These are phyloP conservation scores for Clamator glandarius DNA, from an alignment of 2,797 vertebrate genomes.

Conservation along the genomic window DNA sequence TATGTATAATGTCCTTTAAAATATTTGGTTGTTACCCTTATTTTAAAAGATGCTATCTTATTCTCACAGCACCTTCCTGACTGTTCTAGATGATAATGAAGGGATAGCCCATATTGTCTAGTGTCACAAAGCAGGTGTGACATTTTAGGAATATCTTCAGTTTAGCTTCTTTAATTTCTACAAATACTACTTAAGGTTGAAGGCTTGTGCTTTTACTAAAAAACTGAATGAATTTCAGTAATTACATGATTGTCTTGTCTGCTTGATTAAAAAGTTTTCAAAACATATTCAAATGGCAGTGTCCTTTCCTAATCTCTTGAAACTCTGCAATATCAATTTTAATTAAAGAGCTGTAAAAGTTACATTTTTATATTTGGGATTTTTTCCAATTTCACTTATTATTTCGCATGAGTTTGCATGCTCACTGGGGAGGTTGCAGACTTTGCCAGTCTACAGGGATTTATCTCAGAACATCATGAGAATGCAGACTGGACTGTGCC, in stretches of 20 bases:
- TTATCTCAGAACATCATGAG: background rate
- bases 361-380: slow-evolving; percentile 10
- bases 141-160: slow-evolving; percentile 86
- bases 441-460: background rate
- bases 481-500: background rate
- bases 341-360: slow-evolving; percentile 55
- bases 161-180: slow-evolving; percentile 80
- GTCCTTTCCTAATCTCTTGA: slow-evolving; percentile 54
- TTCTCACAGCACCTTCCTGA: slow-evolving; percentile 78
- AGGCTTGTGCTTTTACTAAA: slow-evolving; percentile 67
- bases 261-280: slow-evolving; percentile 64
- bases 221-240: slow-evolving; percentile 83
- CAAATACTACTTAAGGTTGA: slow-evolving; percentile 61
- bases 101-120: slow-evolving; percentile 84
- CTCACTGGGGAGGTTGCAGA: background rate
- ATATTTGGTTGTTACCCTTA: slow-evolving; percentile 61
- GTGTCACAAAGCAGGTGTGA: slow-evolving; percentile 81
- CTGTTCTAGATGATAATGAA: slow-evolving; percentile 87
- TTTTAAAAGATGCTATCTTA: slow-evolving; percentile 67
- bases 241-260: slow-evolving; percentile 77
- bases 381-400: slow-evolving; percentile 26
- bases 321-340: slow-evolving; percentile 59
- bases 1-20: slow-evolving; percentile 39
- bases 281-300: slow-evolving; percentile 53
- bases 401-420: slow-evolving; percentile 43